phyloP scores from a whole-genome alignment of 2,797 vertebrate species.

The Thamnophis elegans region DNA sequence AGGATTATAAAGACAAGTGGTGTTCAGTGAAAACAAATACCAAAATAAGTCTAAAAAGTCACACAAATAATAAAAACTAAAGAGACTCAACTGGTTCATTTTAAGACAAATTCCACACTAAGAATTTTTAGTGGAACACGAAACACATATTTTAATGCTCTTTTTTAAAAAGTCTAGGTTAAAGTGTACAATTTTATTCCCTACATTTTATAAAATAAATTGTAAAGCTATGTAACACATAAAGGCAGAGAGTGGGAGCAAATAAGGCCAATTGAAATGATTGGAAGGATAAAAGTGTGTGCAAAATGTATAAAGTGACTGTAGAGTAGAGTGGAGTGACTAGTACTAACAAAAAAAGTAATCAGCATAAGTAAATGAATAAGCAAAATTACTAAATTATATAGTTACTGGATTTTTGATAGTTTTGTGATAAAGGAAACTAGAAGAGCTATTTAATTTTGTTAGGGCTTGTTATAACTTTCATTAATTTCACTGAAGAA shows the following conservation, averaged over 20 bases:
- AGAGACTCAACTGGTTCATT: not conserved
- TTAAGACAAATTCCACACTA: not conserved
- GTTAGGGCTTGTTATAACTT: not conserved
- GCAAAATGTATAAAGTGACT: no score
- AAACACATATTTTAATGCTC: not conserved
- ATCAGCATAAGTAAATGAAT: not conserved
- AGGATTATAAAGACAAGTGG: not conserved
- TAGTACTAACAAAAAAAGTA: not conserved
- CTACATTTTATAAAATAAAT: not conserved
- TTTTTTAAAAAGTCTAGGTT: not conserved
- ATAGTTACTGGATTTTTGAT: not conserved
- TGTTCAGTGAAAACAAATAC: not conserved
- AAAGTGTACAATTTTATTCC: not conserved
- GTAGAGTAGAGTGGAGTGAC: not conserved
- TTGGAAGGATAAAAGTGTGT: not conserved
- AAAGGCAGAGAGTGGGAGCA: not conserved
- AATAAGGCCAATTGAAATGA: not conserved
- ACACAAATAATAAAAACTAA: not conserved
- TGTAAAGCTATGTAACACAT: not conserved
- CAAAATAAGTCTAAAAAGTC: not conserved
- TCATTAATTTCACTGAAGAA: not conserved
- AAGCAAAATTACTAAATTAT: not conserved
- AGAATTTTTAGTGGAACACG: not conserved
- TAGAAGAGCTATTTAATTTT: not conserved
- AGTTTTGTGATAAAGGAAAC: not conserved